These are phyloP conservation scores for Shinisaurus crocodilurus DNA, from an alignment of 2,113 vertebrate species.

Conservation along the genomic window DNA sequence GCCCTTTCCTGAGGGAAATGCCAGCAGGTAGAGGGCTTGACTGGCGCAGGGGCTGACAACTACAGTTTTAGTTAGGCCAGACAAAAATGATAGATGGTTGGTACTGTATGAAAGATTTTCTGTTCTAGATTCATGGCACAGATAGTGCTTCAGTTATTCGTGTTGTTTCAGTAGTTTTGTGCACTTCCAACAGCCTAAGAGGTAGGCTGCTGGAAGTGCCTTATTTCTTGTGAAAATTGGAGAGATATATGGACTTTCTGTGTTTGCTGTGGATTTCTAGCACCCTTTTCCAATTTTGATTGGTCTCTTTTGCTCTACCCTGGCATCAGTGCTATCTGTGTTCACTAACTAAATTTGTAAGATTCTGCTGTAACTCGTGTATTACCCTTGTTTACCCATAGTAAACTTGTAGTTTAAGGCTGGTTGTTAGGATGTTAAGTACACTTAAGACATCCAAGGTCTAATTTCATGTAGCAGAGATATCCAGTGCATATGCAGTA, in stretches of 20 bases:
- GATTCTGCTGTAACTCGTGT: neutral
- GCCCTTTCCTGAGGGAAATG: neutral
- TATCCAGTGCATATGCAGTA: constrained; percentile 19
- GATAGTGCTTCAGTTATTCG: neutral
- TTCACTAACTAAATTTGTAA: constrained; percentile 16
- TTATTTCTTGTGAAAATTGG: neutral
- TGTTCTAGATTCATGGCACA: neutral
- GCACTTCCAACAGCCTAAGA: constrained; percentile 29
- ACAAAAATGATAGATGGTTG: neutral
- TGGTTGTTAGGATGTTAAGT: neutral
- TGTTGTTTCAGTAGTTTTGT: constrained; percentile 40
- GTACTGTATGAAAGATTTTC: neutral
- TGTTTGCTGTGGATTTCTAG: neutral
- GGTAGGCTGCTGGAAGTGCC: neutral
- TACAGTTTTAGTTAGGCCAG: neutral
- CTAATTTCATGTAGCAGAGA: neutral
- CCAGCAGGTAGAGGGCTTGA: neutral
- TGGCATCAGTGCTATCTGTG: constrained; percentile 2
- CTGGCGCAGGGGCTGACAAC: neutral
- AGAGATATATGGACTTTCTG: neutral
- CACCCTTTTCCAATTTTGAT: constrained; percentile 6
- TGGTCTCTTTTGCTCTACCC: constrained; percentile 6
- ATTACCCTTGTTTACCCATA: neutral
- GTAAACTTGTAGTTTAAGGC: neutral
- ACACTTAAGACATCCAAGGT: neutral